Evolutionary conservation across 2,113 vertebrate genomes (phyloP).

Genomic region (Microcebus murinus): DNA sequence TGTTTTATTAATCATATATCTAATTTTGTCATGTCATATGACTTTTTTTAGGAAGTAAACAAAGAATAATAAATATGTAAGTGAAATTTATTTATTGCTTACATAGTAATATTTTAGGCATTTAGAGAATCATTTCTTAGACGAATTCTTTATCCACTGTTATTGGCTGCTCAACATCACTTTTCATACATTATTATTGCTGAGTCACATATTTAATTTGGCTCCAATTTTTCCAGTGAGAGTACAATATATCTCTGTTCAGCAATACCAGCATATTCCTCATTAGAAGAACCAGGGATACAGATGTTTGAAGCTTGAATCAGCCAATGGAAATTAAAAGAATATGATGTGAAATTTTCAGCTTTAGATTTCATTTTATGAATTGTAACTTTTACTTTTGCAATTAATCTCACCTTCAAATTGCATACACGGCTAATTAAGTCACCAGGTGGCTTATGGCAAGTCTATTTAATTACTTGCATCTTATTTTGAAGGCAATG

Average conservation of each 20-base stretch:
- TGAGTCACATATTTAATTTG: neutral
- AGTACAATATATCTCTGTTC: neutral
- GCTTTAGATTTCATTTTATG: conserved; percentile 14
- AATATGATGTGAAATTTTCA: neutral
- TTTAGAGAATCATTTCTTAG: neutral
- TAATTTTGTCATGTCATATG: neutral
- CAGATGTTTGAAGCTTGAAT: neutral
- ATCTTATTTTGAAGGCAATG: conserved; percentile 57
- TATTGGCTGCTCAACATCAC: neutral
- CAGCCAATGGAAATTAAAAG: conserved; percentile 4
- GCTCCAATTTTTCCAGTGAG: neutral
- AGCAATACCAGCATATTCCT: neutral
- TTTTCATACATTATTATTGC: neutral
- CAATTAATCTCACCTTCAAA: conserved; percentile 57
- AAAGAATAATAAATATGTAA: neutral
- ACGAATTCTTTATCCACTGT: neutral
- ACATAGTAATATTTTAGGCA: neutral
- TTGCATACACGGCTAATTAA: conserved; percentile 60
- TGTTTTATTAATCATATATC: neutral
- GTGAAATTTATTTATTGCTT: neutral
- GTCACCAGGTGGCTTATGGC: conserved; percentile 40
- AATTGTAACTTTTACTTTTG: conserved; percentile 41
- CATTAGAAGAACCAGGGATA: neutral
- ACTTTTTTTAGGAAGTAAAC: neutral
- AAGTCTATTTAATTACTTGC: conserved; percentile 51